phyloP scores from a whole-genome alignment of 2,113 vertebrate genomes.

The Guaruba guarouba region DNA sequence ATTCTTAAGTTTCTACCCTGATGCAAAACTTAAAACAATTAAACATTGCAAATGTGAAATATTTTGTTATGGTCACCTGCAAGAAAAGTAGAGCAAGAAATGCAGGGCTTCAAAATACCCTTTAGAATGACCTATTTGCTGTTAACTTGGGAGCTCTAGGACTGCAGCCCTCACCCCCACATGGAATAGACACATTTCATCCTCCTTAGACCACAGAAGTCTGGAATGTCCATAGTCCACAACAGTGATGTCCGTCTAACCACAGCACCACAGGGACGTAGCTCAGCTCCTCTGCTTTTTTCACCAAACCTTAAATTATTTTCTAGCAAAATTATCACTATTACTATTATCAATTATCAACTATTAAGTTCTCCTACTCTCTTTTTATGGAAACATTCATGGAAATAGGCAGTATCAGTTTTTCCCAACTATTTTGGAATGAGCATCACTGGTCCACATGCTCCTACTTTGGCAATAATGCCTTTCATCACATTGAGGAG shows the following conservation, averaged over 20 bases:
- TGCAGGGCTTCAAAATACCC: background rate
- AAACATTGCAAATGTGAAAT: background rate
- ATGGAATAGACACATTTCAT: background rate
- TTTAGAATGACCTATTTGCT: background rate
- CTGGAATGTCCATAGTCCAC: background rate
- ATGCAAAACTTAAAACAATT: background rate
- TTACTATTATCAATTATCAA: background rate
- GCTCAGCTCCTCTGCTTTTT: background rate
- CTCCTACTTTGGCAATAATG: background rate
- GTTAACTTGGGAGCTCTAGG: background rate
- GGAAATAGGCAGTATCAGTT: background rate
- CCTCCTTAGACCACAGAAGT: background rate
- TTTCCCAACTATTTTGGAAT: background rate
- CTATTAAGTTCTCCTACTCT: background rate
- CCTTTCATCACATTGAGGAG: background rate
- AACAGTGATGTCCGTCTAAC: too few relatives aligned
- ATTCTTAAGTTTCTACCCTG: background rate
- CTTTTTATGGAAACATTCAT: background rate
- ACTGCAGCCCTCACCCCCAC: fast-evolving
- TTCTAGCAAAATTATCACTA: background rate
- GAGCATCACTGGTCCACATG: background rate
- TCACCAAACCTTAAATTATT: background rate
- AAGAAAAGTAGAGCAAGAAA: background rate
- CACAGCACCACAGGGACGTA: background rate
- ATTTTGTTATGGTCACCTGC: background rate